Conservation (phyloP, 2,113 vertebrate species). For the Dinomys branickii region DNA sequence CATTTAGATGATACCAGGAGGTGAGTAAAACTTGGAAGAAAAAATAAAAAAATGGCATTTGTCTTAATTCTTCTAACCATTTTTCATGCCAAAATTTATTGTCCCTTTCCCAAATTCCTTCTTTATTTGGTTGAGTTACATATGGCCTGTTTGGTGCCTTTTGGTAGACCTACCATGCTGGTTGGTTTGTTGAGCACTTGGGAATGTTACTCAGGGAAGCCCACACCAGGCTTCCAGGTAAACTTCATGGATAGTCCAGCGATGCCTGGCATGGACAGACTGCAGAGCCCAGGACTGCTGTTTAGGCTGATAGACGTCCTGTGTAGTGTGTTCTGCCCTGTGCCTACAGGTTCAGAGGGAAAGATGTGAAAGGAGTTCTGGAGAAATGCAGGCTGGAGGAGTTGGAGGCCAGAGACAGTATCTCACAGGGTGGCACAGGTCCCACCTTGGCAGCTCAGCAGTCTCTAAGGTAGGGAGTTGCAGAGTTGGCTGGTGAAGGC, state of each 20-base stretch:
- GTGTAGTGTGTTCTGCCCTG: not conserved
- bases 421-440: too few species aligned
- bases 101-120: not conserved
- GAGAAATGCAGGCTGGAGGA: not conserved
- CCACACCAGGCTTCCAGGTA: not conserved
- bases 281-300: not conserved
- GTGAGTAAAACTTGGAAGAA: not conserved
- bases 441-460: not conserved
- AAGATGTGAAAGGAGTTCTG: too few species aligned
- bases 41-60: not conserved
- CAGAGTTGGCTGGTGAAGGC: not conserved
- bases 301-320: not conserved
- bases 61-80: not conserved
- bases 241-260: fast-evolving
- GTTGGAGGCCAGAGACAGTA: not conserved
- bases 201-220: not conserved
- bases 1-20: not conserved
- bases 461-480: not conserved
- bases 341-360: not conserved
- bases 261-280: not conserved
- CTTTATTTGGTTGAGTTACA: fast-evolving
- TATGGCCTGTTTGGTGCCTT: not conserved
- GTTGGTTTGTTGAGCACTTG: not conserved
- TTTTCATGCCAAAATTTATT: not conserved
- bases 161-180: too few species aligned